These are phyloP conservation scores for Cephus rjabovi DNA, from an alignment of 2,888 invertebrate genomes.

Conservation along the genomic window DNA sequence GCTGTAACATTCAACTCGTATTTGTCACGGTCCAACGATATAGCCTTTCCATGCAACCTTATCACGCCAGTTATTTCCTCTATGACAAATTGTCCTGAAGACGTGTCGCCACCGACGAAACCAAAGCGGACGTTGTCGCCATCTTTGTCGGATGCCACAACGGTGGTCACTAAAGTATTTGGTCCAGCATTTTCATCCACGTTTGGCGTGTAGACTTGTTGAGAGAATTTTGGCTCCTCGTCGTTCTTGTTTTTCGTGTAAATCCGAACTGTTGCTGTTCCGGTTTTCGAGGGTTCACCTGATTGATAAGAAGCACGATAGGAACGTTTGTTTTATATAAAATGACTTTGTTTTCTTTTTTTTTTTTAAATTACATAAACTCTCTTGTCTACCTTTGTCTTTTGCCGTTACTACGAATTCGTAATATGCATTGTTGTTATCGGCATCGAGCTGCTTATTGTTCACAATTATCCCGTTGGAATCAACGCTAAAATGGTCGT, in stretches of 20 bases:
- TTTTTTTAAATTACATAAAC: background rate
- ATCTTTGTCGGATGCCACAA: slow-evolving; percentile 97
- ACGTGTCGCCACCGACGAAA: slow-evolving; percentile 90
- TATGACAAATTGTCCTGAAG: slow-evolving; percentile 93
- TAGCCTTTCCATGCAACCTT: slow-evolving; percentile 86
- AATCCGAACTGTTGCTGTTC: slow-evolving; percentile 92
- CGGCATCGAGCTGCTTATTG: slow-evolving; percentile 93
- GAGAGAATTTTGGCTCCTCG: slow-evolving; percentile 96
- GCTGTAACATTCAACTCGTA: slow-evolving; percentile 98
- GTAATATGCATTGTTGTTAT: slow-evolving; percentile 96
- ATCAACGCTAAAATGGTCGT: slow-evolving; percentile 95
- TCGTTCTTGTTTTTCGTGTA: slow-evolving; percentile 99
- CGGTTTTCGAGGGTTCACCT: slow-evolving; percentile 90
- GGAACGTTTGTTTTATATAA: background rate
- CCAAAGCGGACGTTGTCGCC: slow-evolving; percentile 96
- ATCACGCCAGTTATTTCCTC: slow-evolving; percentile 96
- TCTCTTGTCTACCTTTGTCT: slow-evolving; percentile 77
- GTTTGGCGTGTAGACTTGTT: slow-evolving; percentile 96
- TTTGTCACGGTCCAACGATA: slow-evolving; percentile 90
- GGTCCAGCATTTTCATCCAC: slow-evolving; percentile 97
- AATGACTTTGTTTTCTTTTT: background rate
- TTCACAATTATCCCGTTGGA: slow-evolving; percentile 93
- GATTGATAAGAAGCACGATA: background rate
- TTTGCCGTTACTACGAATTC: slow-evolving; percentile 94
- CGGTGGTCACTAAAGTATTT: slow-evolving; percentile 94